phyloP scores from a whole-genome alignment of 1,140 invertebrate species.

The Zaprionus lachaisei region DNA sequence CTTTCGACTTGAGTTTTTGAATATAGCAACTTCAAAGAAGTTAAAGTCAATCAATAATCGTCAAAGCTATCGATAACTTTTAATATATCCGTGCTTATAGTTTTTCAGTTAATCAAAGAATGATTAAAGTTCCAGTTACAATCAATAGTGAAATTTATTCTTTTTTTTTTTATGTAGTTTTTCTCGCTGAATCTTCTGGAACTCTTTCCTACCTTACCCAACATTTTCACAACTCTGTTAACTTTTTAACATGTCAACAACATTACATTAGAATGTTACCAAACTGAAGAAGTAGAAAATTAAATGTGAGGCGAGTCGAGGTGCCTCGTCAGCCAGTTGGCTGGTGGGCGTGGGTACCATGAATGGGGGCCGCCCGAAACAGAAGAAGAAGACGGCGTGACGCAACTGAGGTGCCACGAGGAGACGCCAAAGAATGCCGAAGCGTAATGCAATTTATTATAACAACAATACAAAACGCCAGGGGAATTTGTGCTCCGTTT shows the following conservation, averaged over 20 bases:
- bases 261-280: neutral
- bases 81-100: no score
- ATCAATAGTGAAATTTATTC: neutral
- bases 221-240: neutral
- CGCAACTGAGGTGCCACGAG: conserved; percentile 4
- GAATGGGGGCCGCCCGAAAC: no score
- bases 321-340: no score
- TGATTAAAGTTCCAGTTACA: no score
- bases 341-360: no score
- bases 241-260: neutral
- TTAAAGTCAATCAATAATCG: no score
- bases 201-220: neutral
- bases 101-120: no score
- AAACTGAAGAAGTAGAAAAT: neutral
- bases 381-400: neutral
- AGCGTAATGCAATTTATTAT: conserved; percentile 59
- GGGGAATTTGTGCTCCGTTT: conserved; percentile 47
- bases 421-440: conserved; percentile 22
- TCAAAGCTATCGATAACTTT: no score
- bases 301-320: neutral
- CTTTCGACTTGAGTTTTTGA: no score
- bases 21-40: no score
- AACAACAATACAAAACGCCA: conserved; percentile 52
- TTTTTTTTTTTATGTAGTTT: neutral
- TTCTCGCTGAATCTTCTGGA: neutral